phyloP scores from a whole-genome alignment of 2,888 invertebrate species.

The Troides helena region DNA sequence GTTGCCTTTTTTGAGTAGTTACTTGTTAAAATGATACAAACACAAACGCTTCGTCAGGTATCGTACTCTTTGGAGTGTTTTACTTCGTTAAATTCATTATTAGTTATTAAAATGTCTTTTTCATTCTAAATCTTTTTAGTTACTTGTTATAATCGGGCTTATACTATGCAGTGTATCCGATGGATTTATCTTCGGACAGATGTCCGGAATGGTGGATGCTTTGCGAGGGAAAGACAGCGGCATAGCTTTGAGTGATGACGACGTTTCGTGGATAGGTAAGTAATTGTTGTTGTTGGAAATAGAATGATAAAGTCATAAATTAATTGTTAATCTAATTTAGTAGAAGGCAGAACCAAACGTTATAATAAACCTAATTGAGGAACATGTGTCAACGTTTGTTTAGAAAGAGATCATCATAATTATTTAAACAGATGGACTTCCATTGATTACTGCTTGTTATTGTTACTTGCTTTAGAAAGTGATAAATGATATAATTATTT shows the following conservation, averaged over 20 bases:
- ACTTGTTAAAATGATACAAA: background rate
- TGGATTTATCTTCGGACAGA: slow-evolving; percentile 34
- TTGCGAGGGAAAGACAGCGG: slow-evolving; percentile 26
- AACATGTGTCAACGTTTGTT: too few species aligned
- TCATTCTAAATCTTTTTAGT: slow-evolving; percentile 8
- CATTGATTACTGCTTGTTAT: too few species aligned
- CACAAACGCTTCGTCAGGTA: background rate
- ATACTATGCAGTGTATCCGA: slow-evolving; percentile 31
- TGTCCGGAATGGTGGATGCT: slow-evolving; percentile 32
- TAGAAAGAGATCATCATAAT: too few species aligned
- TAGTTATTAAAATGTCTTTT: background rate
- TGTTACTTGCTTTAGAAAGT: too few species aligned
- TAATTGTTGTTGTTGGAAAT: background rate
- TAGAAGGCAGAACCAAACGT: too few species aligned
- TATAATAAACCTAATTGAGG: too few species aligned
- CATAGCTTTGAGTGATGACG: slow-evolving; percentile 17
- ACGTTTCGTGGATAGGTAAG: slow-evolving; percentile 33
- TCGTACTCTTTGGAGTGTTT: background rate
- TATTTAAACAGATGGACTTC: too few species aligned
- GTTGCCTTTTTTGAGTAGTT: background rate
- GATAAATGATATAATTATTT: too few species aligned
- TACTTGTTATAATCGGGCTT: slow-evolving; percentile 29
- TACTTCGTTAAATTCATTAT: background rate
- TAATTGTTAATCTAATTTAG: too few species aligned
- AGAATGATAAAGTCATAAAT: too few species aligned